Base-by-base conservation (phyloP, 2,888 invertebrate species). In the Vanessa cardui region DNA sequence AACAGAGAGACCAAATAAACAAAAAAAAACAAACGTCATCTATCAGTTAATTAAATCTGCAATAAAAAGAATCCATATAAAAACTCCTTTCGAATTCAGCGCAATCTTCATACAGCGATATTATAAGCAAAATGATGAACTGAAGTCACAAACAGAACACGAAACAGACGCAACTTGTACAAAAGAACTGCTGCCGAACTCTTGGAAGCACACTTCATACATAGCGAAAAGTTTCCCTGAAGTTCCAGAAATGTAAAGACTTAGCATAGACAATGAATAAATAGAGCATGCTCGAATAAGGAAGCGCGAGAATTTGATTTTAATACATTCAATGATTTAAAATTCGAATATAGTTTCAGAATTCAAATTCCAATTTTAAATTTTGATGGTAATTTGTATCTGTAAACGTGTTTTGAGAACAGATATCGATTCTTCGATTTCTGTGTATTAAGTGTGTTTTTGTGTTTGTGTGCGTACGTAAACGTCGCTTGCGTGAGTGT, bases 131-230 rank as follows among this genome's bases (percentile, higher is more conserved):
- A 54, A 54, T 54, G 31, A 54, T 54, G 54, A 54, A 54, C 54
- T 54, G 6, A 31, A 54, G 54, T 54, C 54, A 26, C 52, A 54
- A 54, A 54, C 31, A 31, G 54, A 54, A 33, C 18, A 58, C n/a
- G 44, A 45, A 58, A 58, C 58, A 45, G 18, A 21, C 44, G 44
- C 2, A 58, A 58, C 58, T 58, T 45, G 49, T 49, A 65, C 65
- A 65, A 65, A 65, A 65, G 59, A 52, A 45, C 46, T 26, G 20
- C 59, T 49, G 26, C 52, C 46, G 46, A 58, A 45, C 31, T 45
- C 44, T 65, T 50, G 45, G 49, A 39, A 67, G 46, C 68, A 52
- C 50, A 62, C 60, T 66, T 71, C 71, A 70, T 73, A 72, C 73
- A 72, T 71, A 71, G 68, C 68, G 58, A 47, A 46, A 68, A 66